Base-by-base conservation (phyloP, 2,113 vertebrate genomes). In the Notiomystis cincta region DNA sequence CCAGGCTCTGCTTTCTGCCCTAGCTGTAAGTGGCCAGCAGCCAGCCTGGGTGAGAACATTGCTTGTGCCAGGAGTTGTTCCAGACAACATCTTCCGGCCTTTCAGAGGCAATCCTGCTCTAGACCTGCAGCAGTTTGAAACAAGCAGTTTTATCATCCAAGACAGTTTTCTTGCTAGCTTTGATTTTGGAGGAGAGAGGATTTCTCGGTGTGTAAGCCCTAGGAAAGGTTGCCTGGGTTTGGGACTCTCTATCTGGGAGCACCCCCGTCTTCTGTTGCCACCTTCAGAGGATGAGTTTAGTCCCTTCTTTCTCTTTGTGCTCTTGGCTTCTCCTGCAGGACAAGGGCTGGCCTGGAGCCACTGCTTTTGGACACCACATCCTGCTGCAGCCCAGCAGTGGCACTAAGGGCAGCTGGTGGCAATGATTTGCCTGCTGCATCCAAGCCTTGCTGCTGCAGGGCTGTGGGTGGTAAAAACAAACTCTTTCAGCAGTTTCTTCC, bases 321-420 rank as follows among this genome's bases (percentile, higher is more conserved):
- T 16, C 47, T 78, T 57, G 24, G 67, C 16, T 23, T 64, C 33
- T 48, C 20, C 40, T 1, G 0, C 17, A 31, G 25, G 30, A 13
- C n/a, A 37, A 51, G 10, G n/a, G 22, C 28, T 60, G 22, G 73
- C 42, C 24, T 37, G 38, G 16, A n/a, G 35, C 82, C 80, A 53
- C 51, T 0, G 0, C 25, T 37, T 18, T 51, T 6, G 5, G 21
- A 69, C 62, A n/a, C 25, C 2, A 1, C 2, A 2, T 56, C 40
- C 70, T 4, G 6, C 50, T 75, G 22, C 13, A 45, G 51, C 19
- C 24, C 51, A 48, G 57, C 5, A 6, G 38, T 35, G 62, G 30
- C 35, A n/a, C 3, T 50, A 30, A 28, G 25, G 23, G 30, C 77
- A 40, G 15, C 58, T 86, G 84, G 53, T 76, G 35, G 22, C 2